Percentiles rank a stretch among this genome's conserved stretches.
These are phyloP conservation scores for Atrichornis clamosus DNA, from an alignment of 2,113 vertebrate species.

Conservation along the genomic window DNA sequence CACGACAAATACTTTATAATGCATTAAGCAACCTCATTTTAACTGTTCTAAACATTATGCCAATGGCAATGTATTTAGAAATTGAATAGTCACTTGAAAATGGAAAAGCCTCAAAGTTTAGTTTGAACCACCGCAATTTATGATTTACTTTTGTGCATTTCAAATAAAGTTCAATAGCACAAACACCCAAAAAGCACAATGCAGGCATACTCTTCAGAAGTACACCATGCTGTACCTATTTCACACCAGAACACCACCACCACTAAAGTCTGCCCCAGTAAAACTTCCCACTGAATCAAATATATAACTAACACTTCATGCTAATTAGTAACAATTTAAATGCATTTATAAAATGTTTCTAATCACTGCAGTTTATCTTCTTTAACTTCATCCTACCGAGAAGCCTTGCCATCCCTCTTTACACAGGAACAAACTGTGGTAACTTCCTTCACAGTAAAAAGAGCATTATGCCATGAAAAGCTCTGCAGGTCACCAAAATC, in stretches of 20 bases:
- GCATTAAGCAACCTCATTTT: constrained; percentile 7
- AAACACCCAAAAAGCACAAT: neutral
- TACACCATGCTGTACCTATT: neutral
- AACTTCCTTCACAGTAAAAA: neutral
- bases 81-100: neutral
- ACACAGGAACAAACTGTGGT: neutral
- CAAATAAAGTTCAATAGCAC: neutral
- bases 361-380: neutral
- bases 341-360: neutral
- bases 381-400: neutral
- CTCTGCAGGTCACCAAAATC: neutral
- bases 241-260: neutral
- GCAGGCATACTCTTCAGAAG: neutral
- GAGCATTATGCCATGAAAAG: neutral
- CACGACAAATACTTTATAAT: constrained; percentile 19
- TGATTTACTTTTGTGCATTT: neutral
- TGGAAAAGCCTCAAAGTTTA: neutral
- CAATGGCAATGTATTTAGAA: neutral
- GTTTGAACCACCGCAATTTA: neutral
- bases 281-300: neutral
- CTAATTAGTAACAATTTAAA: neutral
- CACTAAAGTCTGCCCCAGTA: neutral
- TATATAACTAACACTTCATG: neutral
- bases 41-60: neutral
- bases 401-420: neutral